phyloP scores from a whole-genome alignment of 2,797 vertebrate genomes.

The Lithobates pipiens region DNA sequence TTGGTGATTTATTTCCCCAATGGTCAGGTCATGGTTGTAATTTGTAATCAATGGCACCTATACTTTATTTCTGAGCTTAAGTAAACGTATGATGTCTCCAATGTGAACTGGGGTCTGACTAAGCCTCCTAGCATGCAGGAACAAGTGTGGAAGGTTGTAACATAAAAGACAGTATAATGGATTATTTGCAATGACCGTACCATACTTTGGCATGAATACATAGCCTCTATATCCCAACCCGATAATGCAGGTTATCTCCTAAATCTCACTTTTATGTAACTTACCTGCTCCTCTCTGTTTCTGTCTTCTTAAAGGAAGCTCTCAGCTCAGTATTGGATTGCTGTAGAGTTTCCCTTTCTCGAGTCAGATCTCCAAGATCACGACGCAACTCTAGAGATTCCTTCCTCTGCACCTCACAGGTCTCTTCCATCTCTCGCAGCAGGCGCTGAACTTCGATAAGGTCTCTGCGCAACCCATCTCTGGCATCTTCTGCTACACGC shows the following conservation, averaged over 20 bases:
- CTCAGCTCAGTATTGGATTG: constrained; percentile 80
- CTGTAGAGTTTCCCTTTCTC: constrained; percentile 79
- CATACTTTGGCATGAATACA: not conserved
- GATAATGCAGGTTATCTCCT: not conserved
- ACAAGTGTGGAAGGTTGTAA: no score
- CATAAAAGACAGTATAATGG: no score
- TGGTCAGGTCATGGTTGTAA: no score
- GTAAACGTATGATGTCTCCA: no score
- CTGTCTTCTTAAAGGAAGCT: constrained; percentile 72
- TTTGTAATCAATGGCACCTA: no score
- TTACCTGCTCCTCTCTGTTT: constrained; percentile 85
- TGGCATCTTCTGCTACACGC: constrained; percentile 72
- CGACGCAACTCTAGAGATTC: constrained; percentile 76
- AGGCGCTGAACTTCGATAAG: constrained; percentile 76
- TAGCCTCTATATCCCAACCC: not conserved
- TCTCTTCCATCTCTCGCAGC: constrained; percentile 74
- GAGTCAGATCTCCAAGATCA: constrained; percentile 72
- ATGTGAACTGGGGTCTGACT: no score
- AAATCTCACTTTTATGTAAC: not conserved
- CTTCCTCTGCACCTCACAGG: constrained; percentile 73
- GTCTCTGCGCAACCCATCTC: constrained; percentile 70
- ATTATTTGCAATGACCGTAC: no score
- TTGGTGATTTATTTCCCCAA: no score
- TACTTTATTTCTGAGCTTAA: no score
- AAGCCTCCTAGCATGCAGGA: no score